Percentiles rank a stretch among this genome's conserved stretches.
These are phyloP conservation scores for Vulpes ferrilata DNA, from an alignment of 2,113 vertebrate genomes.

Conservation along the genomic window DNA sequence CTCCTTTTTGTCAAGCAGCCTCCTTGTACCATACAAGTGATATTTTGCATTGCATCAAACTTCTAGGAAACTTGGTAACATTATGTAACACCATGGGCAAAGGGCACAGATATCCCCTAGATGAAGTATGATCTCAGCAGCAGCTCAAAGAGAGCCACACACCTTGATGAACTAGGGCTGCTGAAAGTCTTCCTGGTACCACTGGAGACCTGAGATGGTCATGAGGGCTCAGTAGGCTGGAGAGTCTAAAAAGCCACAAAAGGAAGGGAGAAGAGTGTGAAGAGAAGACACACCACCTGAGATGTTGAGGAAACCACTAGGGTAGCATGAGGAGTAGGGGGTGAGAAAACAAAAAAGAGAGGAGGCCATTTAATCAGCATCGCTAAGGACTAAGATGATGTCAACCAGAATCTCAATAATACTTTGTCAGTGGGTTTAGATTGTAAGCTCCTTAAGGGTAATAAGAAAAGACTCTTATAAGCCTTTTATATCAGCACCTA, in stretches of 20 bases:
- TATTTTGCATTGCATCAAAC: not conserved
- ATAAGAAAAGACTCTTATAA: not conserved
- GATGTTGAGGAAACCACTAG: not conserved
- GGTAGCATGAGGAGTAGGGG: not conserved
- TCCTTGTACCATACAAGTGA: not conserved
- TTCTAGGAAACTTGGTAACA: not conserved
- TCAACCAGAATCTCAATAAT: not conserved
- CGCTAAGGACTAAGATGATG: not conserved
- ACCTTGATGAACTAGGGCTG: not conserved
- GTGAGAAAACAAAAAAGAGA: not conserved
- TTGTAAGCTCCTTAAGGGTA: not conserved
- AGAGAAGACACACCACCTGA: not conserved
- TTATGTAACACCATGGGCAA: not conserved
- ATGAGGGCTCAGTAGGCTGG: not conserved
- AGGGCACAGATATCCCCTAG: too few species aligned
- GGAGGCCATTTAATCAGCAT: not conserved
- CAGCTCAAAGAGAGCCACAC: not conserved
- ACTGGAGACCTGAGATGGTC: not conserved
- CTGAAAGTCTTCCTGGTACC: not conserved
- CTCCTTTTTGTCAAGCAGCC: not conserved
- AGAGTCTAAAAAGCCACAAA: not conserved
- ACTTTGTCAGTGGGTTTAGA: not conserved
- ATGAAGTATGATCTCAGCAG: not conserved
- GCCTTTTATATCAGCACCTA: not conserved
- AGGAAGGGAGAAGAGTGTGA: not conserved